Evolutionary conservation across 2,113 vertebrate species (phyloP).

Genomic region (Paracyprichromis sp.): DNA sequence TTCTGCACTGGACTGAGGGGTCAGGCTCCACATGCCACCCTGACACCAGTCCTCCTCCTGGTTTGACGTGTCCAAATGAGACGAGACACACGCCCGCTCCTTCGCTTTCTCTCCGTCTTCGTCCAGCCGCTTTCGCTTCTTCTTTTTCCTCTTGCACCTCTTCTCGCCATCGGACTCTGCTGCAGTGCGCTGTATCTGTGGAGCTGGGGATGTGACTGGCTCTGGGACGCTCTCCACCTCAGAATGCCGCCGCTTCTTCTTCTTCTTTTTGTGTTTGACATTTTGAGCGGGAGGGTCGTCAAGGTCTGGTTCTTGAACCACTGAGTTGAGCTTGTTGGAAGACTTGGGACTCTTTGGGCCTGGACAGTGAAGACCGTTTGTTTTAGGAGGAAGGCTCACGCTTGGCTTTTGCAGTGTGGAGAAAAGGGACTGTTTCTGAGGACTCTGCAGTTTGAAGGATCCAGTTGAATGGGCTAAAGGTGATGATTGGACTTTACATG

Average conservation of each 20-base stretch:
- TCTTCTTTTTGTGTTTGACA: slow-evolving; percentile 53
- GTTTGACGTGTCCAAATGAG: slow-evolving; percentile 40
- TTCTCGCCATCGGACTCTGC: slow-evolving; percentile 32
- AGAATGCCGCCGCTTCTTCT: slow-evolving; percentile 58
- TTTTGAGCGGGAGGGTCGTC: neutral
- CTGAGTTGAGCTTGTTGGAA: slow-evolving; percentile 11
- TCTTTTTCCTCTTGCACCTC: slow-evolving; percentile 51
- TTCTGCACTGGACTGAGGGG: neutral
- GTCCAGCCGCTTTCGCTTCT: slow-evolving; percentile 25
- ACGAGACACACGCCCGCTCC: slow-evolving; percentile 13
- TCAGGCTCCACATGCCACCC: slow-evolving; percentile 60
- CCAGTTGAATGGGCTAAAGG: slow-evolving; percentile 33
- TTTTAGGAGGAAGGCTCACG: slow-evolving; percentile 34
- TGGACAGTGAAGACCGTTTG: slow-evolving; percentile 48
- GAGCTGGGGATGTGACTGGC: neutral
- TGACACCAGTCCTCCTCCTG: slow-evolving; percentile 74
- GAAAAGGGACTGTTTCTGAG: slow-evolving; percentile 42
- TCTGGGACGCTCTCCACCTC: slow-evolving; percentile 34
- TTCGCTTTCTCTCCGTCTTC: neutral
- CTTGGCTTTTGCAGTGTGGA: slow-evolving; percentile 37
- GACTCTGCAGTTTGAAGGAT: slow-evolving; percentile 48
- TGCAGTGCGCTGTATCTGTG: neutral
- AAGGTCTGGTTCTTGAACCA: neutral
- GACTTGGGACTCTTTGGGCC: slow-evolving; percentile 41
- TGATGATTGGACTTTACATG: slow-evolving; percentile 52